phyloP scores from a whole-genome alignment of 2,888 invertebrate genomes.

The Agrochola litura region DNA sequence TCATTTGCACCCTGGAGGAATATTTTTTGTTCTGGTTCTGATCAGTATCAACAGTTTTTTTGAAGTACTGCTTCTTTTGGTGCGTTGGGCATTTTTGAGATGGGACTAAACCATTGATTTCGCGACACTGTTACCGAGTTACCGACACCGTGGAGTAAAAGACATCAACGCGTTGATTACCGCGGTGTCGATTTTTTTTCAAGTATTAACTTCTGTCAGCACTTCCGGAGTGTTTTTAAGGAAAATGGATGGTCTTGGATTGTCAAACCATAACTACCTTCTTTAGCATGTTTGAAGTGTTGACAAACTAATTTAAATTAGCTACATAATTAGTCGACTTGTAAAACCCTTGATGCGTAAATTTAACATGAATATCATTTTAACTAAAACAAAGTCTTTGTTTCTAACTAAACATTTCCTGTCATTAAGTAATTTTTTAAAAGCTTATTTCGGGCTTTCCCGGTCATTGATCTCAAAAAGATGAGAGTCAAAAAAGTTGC shows the following conservation, averaged over 20 bases:
- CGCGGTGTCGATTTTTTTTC: no score
- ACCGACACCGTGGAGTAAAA: no score
- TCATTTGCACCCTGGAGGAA: not conserved
- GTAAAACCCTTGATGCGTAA: conserved; percentile 37
- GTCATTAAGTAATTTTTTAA: not conserved
- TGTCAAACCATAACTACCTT: not conserved
- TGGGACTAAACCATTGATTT: no score
- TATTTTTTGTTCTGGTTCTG: not conserved
- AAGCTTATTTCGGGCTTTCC: conserved; percentile 5
- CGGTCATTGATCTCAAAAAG: conserved; percentile 29
- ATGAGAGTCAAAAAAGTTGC: conserved; percentile 4
- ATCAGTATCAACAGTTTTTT: not conserved
- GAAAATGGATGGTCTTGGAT: not conserved
- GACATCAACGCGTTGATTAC: no score
- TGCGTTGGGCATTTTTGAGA: no score
- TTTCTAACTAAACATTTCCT: conserved; percentile 52
- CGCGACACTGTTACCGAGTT: no score
- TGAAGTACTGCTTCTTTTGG: no score
- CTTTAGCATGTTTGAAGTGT: not conserved
- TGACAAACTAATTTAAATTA: conserved; percentile 1
- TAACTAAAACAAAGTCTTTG: conserved; percentile 39
- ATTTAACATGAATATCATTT: conserved; percentile 14
- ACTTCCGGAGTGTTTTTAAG: no score
- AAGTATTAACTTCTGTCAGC: no score
- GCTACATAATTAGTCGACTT: conserved; percentile 24